phyloP scores from a whole-genome alignment of 2,113 vertebrate species.

The Ivindomyrus marchei region DNA sequence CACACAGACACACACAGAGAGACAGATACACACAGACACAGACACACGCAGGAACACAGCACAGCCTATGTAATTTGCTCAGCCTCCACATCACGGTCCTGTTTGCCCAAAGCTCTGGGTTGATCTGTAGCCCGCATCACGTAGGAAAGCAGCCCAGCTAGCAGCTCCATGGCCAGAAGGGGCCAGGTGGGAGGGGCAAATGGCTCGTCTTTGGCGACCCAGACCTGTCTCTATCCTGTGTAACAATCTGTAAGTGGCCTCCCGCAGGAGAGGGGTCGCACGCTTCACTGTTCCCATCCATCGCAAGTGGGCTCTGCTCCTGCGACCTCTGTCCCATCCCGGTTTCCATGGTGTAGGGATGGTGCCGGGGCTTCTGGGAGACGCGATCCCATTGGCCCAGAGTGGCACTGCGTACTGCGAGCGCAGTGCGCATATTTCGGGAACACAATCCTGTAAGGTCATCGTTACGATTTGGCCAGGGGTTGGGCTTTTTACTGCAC shows the following conservation, averaged over 20 bases:
- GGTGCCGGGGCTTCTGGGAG: constrained; percentile 31
- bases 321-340: constrained; percentile 57
- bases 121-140: neutral
- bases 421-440: neutral
- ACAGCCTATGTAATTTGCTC: neutral
- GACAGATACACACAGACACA: constrained; percentile 22
- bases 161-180: neutral
- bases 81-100: neutral
- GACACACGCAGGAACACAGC: constrained; percentile 8
- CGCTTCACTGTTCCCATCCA: constrained; percentile 58
- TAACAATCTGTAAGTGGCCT: constrained; percentile 27
- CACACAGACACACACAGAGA: neutral
- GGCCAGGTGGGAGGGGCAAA: neutral
- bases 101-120: neutral
- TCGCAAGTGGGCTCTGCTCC: constrained; percentile 48
- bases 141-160: neutral
- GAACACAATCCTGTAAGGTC: neutral
- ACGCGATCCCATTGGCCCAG: neutral
- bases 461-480: neutral
- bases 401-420: neutral
- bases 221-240: neutral
- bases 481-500: neutral
- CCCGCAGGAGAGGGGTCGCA: constrained; percentile 51
- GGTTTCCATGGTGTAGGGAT: constrained; percentile 30
- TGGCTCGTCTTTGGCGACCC: neutral